Evolutionary conservation across 2,797 vertebrate genomes (phyloP).

Genomic region (Phataginus tetradactyla): DNA sequence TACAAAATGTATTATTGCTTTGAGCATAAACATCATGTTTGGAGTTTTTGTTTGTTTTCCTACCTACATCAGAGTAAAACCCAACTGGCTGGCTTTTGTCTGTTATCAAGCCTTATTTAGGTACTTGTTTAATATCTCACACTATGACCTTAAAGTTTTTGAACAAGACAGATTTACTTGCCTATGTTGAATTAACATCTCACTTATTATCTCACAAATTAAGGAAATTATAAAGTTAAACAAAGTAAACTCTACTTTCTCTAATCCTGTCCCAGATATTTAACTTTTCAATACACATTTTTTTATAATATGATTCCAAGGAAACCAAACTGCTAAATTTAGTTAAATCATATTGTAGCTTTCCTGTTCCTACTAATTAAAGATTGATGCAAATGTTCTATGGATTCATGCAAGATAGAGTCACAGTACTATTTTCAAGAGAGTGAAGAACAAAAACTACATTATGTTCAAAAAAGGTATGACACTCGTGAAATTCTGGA

Average conservation of each 20-base stretch:
- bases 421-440: slow-evolving; percentile 55
- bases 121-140: slow-evolving; percentile 39
- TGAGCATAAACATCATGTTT: neutral
- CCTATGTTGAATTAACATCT: slow-evolving; percentile 11
- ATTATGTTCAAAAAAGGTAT: slow-evolving; percentile 69
- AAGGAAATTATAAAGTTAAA: slow-evolving; percentile 50
- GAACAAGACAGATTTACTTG: slow-evolving; percentile 60
- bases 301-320: slow-evolving; percentile 55
- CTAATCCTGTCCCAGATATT: slow-evolving; percentile 68
- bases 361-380: slow-evolving; percentile 64
- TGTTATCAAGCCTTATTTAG: slow-evolving; percentile 52
- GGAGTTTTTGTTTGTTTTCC: neutral
- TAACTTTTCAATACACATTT: slow-evolving; percentile 49
- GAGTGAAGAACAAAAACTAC: slow-evolving; percentile 66
- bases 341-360: slow-evolving; percentile 56
- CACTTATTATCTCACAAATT: slow-evolving; percentile 24
- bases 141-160: slow-evolving; percentile 65
- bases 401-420: slow-evolving; percentile 36
- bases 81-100: slow-evolving; percentile 66
- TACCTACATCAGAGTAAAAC: slow-evolving; percentile 62
- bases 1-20: slow-evolving; percentile 36
- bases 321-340: slow-evolving; percentile 11
- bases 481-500: slow-evolving; percentile 59
- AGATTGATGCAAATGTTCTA: slow-evolving; percentile 73
- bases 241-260: slow-evolving; percentile 54